Conservation (phyloP, 2,888 invertebrate genomes). For the Monopis laevigella region DNA sequence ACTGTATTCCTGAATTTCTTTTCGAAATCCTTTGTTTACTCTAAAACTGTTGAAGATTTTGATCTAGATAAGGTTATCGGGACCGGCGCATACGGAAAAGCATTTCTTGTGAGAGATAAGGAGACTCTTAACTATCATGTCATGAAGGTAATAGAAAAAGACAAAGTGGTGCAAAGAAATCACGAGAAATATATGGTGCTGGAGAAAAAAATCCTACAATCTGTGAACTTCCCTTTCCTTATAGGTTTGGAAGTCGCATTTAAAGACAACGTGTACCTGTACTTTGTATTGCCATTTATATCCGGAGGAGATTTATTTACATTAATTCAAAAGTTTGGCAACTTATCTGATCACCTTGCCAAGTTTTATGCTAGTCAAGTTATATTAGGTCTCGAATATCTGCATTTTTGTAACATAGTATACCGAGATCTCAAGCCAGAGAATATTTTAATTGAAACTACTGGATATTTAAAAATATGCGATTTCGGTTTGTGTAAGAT, state of each 20-base stretch:
- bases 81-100: slow-evolving; percentile 90
- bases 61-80: slow-evolving; percentile 82
- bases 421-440: slow-evolving; percentile 93
- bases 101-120: slow-evolving; percentile 78
- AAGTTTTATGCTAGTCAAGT: slow-evolving; percentile 93
- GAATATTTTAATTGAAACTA: slow-evolving; percentile 81
- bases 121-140: slow-evolving; percentile 74
- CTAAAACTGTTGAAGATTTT: slow-evolving; percentile 65
- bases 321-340: slow-evolving; percentile 70
- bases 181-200: slow-evolving; percentile 88
- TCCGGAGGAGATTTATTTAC: slow-evolving; percentile 89
- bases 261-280: slow-evolving; percentile 86
- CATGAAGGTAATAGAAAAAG: slow-evolving; percentile 89
- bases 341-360: slow-evolving; percentile 76
- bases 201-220: slow-evolving; percentile 87
- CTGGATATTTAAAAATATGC: slow-evolving; percentile 83
- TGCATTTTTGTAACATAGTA: slow-evolving; percentile 84
- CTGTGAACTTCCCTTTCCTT: slow-evolving; percentile 86
- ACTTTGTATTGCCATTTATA: slow-evolving; percentile 84
- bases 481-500: slow-evolving; percentile 95
- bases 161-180: slow-evolving; percentile 84
- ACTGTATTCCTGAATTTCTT: slow-evolving; percentile 36
- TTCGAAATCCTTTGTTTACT: slow-evolving; percentile 21
- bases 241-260: slow-evolving; percentile 81
- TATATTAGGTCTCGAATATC: slow-evolving; percentile 87